Percentiles rank a stretch among this genome's conserved stretches.
These are phyloP conservation scores for Puntigrus tetrazona DNA, from an alignment of 2,113 vertebrate species.

Conservation along the genomic window DNA sequence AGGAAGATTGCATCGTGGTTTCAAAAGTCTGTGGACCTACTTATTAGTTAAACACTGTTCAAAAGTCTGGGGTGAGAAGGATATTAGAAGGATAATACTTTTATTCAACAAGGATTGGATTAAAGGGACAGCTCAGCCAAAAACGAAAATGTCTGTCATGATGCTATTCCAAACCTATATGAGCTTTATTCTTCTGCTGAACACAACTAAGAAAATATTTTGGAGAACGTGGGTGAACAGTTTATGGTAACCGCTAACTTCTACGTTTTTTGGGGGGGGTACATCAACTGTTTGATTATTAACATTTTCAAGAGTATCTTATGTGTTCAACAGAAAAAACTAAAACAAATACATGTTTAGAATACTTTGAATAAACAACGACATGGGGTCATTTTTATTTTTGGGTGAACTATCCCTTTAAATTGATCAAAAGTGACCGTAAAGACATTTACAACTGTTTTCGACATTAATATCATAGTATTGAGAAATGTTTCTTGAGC, in stretches of 20 bases:
- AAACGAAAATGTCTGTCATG: background rate
- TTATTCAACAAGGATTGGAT: background rate
- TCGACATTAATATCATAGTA: background rate
- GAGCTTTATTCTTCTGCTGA: background rate
- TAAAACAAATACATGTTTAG: too few relatives aligned
- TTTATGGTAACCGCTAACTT: too few relatives aligned
- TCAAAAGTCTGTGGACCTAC: background rate
- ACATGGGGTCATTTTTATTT: too few relatives aligned
- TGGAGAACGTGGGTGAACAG: too few relatives aligned
- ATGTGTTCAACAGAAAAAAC: too few relatives aligned
- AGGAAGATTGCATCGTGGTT: background rate
- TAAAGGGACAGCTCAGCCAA: background rate
- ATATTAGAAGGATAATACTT: background rate
- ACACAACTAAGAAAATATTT: too few relatives aligned
- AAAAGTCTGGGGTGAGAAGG: background rate
- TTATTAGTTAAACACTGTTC: background rate
- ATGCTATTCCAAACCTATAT: background rate
- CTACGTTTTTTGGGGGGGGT: too few relatives aligned
- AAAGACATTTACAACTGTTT: background rate
- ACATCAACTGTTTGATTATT: too few relatives aligned
- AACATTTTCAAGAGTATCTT: too few relatives aligned
- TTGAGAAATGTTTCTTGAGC: background rate
- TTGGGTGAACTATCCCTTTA: too few relatives aligned
- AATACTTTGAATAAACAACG: too few relatives aligned
- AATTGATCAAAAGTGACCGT: background rate